phyloP scores from a whole-genome alignment of 2,113 vertebrate genomes.

The Oreamnos americanus region DNA sequence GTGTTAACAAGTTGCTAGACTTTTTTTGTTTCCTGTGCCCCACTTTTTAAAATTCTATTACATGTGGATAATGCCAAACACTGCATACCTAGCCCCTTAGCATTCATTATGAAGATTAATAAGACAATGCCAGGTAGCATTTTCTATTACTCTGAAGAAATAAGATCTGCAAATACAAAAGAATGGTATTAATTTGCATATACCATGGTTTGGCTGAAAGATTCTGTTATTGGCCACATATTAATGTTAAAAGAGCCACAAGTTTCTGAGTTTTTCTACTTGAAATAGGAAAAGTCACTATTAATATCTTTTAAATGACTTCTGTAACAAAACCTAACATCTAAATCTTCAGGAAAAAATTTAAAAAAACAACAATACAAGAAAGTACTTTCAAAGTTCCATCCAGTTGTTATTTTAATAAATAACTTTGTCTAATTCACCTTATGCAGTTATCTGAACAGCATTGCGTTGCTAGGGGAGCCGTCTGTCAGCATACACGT shows the following conservation, averaged over 20 bases:
- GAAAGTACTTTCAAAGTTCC: not conserved
- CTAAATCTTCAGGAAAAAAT: not conserved
- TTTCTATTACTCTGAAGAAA: conserved; percentile 52
- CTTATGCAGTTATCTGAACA: not conserved
- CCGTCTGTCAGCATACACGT: not conserved
- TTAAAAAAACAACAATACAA: not conserved
- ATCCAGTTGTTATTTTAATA: conserved; percentile 14
- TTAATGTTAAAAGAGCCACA: conserved; percentile 14
- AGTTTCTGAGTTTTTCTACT: not conserved
- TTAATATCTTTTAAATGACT: not conserved
- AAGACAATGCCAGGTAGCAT: not conserved
- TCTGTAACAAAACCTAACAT: not conserved
- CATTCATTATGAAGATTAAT: conserved; percentile 36
- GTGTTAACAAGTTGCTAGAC: not conserved
- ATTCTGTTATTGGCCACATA: not conserved
- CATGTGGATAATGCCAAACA: not conserved
- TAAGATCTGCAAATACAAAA: conserved; percentile 42
- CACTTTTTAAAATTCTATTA: not conserved
- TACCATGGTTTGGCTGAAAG: not conserved
- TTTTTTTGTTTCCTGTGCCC: not conserved
- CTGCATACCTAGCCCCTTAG: not conserved
- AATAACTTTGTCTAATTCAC: conserved; percentile 30
- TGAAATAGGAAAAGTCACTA: not conserved
- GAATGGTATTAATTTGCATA: not conserved
- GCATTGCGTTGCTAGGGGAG: not conserved